Percentiles rank a stretch among this genome's conserved stretches.
Evolutionary conservation across 2,113 vertebrate species (phyloP).

Genomic region (Morphnarchus princeps): DNA sequence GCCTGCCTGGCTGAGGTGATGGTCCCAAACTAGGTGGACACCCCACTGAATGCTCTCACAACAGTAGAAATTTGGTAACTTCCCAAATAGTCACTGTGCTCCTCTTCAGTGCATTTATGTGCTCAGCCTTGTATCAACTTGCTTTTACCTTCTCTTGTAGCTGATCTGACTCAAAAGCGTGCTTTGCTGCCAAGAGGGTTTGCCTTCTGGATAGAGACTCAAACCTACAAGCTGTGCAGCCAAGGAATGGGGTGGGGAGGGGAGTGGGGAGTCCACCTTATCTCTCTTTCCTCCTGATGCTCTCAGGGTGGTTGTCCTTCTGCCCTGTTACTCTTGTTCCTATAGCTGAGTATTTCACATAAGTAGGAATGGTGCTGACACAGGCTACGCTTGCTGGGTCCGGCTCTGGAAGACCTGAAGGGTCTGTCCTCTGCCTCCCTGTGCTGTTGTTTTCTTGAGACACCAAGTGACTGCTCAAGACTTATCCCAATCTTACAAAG

Average conservation of each 20-base stretch:
- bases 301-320: not conserved
- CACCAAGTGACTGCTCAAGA: not conserved
- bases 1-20: not conserved
- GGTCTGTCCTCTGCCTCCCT: not conserved
- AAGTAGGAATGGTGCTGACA: not conserved
- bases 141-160: not conserved
- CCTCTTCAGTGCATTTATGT: not conserved
- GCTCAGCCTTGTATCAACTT: not conserved
- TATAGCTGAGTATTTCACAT: not conserved
- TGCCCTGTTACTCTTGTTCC: not conserved
- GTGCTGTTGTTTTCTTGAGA: accelerated
- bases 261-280: not conserved
- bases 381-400: not conserved
- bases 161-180: not conserved
- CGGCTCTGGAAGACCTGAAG: not conserved
- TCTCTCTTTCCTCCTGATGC: not conserved
- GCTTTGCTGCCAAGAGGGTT: not conserved
- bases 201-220: not conserved
- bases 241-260: not conserved
- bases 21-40: not conserved
- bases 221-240: not conserved
- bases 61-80: not conserved
- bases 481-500: not conserved
- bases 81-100: not conserved
- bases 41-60: not conserved